Evolutionary conservation across 2,113 vertebrate species (phyloP), one percentile per base, ranked within the genome.

Genomic region (Vidua macroura): DNA sequence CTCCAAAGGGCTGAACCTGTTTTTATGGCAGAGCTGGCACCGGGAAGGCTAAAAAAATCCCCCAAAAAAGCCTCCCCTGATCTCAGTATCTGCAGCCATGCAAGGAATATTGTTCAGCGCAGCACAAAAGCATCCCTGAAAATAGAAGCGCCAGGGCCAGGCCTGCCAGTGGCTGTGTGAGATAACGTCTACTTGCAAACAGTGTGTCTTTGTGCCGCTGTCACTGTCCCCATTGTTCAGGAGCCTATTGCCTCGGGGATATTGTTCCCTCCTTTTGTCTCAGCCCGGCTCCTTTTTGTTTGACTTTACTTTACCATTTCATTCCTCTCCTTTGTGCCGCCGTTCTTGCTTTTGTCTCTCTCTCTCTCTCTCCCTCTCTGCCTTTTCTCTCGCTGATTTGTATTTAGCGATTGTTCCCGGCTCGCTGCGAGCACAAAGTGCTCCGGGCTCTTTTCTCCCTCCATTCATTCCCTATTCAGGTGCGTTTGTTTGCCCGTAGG

Each of bases 121-220:
- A 97, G 98, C 98, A 99, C 99, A 99, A 99, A 99, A 98, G 98
- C 98, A 97, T 98, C 98, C 98, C 99, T 99, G 99, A 99, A 98
- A 99, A 99, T 99, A 99, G 99, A 98, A 98, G 98, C 98, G 95
- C 98, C 98, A 97, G 98, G 98, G 98, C 95, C 96, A 98, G 98
- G 99, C 97, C 99, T 99, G 99, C 99, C 99, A 99, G 98, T 98
- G 98, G 98, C 98, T 99, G 98, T 99, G 99, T 99, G 99, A 99
- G 99, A 99, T 99, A 99, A 99, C 99, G 99, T 99, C 99, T 99
- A 98, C 99, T 98, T 97, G 98, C 99, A 98, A 99, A 99, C 99
- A 99, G 98, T 98, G 98, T 95, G 98, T 98, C 98, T 99, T 99
- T 99, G 99, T 99, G 98, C 98, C 98, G 98, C 99, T 99, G 99